Evolutionary conservation across 2,888 invertebrate species (phyloP).

Genomic region (Eupithecia exiguata): DNA sequence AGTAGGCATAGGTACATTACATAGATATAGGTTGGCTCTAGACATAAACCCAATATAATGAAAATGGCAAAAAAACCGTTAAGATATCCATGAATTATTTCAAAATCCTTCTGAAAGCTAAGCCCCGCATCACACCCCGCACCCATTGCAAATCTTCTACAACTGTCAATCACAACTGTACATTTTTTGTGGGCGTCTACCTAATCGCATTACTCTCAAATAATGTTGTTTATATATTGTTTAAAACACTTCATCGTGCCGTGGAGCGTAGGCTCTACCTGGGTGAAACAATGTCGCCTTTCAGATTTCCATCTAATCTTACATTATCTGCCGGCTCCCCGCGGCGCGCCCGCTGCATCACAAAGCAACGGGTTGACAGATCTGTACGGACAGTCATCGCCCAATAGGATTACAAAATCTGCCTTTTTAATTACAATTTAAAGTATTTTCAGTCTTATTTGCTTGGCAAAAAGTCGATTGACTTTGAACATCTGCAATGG

Average conservation of each 20-base stretch:
- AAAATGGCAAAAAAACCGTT: neutral
- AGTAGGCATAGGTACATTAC: neutral
- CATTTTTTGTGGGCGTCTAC: slow-evolving; percentile 57
- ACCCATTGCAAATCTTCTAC: slow-evolving; percentile 48
- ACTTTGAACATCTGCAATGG: slow-evolving; percentile 52
- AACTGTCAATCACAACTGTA: slow-evolving; percentile 64
- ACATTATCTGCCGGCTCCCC: slow-evolving; percentile 75
- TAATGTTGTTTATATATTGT: slow-evolving; percentile 81
- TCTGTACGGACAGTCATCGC: slow-evolving; percentile 72
- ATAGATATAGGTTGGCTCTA: neutral
- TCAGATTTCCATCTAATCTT: slow-evolving; percentile 81
- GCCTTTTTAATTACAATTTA: slow-evolving; percentile 56
- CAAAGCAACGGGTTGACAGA: slow-evolving; percentile 84
- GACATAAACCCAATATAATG: neutral
- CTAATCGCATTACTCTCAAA: slow-evolving; percentile 76
- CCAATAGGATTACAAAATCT: slow-evolving; percentile 77
- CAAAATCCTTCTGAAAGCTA: neutral
- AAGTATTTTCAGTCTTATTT: slow-evolving; percentile 59
- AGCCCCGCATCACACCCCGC: slow-evolving; percentile 53
- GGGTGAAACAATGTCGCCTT: slow-evolving; percentile 78
- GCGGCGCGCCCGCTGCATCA: slow-evolving; percentile 74
- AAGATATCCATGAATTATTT: neutral
- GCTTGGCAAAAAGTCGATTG: slow-evolving; percentile 39
- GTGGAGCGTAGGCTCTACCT: slow-evolving; percentile 64
- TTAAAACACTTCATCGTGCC: slow-evolving; percentile 68